Evolutionary conservation across 2,888 invertebrate genomes (phyloP).

Genomic region (Acronicta psi): DNA sequence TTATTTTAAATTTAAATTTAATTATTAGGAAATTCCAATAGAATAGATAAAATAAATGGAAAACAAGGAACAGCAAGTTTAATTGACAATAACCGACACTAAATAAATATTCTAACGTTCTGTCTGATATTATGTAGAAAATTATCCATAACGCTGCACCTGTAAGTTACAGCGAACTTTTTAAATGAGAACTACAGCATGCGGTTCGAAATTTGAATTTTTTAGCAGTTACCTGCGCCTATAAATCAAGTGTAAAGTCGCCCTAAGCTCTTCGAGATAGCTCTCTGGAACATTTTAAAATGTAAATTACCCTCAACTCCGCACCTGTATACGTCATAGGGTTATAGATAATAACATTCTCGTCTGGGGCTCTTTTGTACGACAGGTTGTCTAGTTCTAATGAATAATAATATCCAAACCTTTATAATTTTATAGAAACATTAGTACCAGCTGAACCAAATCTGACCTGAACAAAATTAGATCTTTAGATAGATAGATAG

Average conservation of each 20-base stretch:
- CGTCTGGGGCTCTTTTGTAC: neutral
- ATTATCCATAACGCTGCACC: conserved; percentile 14
- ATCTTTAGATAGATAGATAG: too few species aligned
- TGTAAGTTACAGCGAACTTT: conserved; percentile 61
- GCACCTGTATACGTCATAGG: conserved; percentile 43
- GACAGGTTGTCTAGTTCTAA: too few species aligned
- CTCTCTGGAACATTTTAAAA: conserved; percentile 84
- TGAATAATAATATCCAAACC: too few species aligned
- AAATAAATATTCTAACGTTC: too few species aligned
- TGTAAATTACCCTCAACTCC: conserved; percentile 80
- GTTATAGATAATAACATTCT: conserved; percentile 10
- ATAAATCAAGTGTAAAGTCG: conserved; percentile 86
- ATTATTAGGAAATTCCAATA: too few species aligned
- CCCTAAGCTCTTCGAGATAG: conserved; percentile 83
- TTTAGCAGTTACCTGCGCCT: conserved; percentile 86
- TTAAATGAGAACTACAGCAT: conserved; percentile 68
- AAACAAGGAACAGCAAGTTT: too few species aligned
- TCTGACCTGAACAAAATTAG: too few species aligned
- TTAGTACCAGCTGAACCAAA: too few species aligned
- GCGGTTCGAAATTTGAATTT: conserved; percentile 83
- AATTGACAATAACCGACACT: neutral
- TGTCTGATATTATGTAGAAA: neutral
- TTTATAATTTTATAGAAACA: too few species aligned
- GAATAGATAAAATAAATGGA: too few species aligned
- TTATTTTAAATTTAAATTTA: too few species aligned